phyloP scores from a whole-genome alignment of 2,797 vertebrate species.

The Holocentrus rufus region DNA sequence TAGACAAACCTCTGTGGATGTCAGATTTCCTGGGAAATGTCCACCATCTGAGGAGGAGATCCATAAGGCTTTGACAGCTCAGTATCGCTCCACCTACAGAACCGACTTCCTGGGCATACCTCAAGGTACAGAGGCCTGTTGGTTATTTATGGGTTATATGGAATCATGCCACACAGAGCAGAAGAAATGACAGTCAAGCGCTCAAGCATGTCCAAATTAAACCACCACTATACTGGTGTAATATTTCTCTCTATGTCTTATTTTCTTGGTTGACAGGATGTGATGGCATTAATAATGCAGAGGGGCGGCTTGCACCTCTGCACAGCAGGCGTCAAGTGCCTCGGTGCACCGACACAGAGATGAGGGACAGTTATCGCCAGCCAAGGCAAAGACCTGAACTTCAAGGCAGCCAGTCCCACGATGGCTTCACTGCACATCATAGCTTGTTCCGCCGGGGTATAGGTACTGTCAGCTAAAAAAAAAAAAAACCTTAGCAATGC shows the following conservation, averaged over 20 bases:
- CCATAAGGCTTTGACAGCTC: conserved; percentile 73
- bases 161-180: conserved; percentile 8
- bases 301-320: conserved; percentile 31
- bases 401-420: conserved; percentile 62
- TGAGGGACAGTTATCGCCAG: conserved; percentile 73
- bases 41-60: conserved; percentile 67
- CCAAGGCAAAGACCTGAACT: conserved; percentile 74
- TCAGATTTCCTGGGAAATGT: conserved; percentile 59
- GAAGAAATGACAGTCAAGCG: conserved; percentile 17
- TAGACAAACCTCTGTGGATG: conserved; percentile 39
- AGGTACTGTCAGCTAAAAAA: conserved; percentile 62
- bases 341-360: conserved; percentile 75
- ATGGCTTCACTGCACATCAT: conserved; percentile 71
- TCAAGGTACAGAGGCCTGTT: conserved; percentile 72
- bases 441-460: conserved; percentile 67
- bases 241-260: conserved; percentile 4
- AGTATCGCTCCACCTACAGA: conserved; percentile 81
- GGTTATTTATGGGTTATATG: not conserved
- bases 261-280: conserved; percentile 63
- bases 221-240: not conserved
- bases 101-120: conserved; percentile 80
- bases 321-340: conserved; percentile 55
- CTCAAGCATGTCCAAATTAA: not conserved
- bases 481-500: not conserved
- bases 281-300: conserved; percentile 31